Evolutionary conservation across 2,113 vertebrate genomes (phyloP), one percentile per base, ranked within the genome.

Genomic region (Phycodurus eques): DNA sequence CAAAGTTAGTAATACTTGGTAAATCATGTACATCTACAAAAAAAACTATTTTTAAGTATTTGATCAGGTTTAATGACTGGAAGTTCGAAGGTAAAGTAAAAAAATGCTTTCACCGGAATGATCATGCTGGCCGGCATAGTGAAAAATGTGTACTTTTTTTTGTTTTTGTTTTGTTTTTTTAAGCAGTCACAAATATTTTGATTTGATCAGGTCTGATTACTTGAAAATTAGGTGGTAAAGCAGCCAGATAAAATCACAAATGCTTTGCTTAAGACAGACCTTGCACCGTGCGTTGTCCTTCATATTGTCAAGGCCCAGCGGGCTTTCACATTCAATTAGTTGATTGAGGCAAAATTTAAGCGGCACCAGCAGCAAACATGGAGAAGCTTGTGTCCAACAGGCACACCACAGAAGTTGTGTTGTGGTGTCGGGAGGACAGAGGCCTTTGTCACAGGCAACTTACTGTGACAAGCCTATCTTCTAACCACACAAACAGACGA

Each of bases 281-380:
- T 78, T 53, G 80, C 76, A 73, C 46, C 70, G 74, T 84, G 87
- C 83, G 85, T 85, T 86, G 87, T 89, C 88, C 88, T 90, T 91
- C 84, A 84, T 75, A 83, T 90, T 84, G 87, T 85, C 74, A 83
- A 84, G 82, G 81, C 80, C 87, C 79, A 49, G 86, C 64, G 79
- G 90, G 83, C 83, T 89, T 86, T 93, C 92, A 91, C 86, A 90
- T 92, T 83, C 84, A 91, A 91, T 93, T 91, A 92, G 87, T 74
- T 92, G 89, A 93, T 90, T 89, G 92, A 91, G 87, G 90, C 82
- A 83, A 90, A 93, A 91, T 72, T 84, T 85, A 87, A 89, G 88
- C 79, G 83, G 84, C 90, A 92, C 86, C 89, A 85, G 86, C 83
- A 83, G 88, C 85, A 88, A 87, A 91, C 87, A 86, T 86, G 70